A percentile compares a stretch with the other conserved stretches of the same genome.
phyloP scores from a whole-genome alignment of 2,888 invertebrate species.

The Torymus auratus region DNA sequence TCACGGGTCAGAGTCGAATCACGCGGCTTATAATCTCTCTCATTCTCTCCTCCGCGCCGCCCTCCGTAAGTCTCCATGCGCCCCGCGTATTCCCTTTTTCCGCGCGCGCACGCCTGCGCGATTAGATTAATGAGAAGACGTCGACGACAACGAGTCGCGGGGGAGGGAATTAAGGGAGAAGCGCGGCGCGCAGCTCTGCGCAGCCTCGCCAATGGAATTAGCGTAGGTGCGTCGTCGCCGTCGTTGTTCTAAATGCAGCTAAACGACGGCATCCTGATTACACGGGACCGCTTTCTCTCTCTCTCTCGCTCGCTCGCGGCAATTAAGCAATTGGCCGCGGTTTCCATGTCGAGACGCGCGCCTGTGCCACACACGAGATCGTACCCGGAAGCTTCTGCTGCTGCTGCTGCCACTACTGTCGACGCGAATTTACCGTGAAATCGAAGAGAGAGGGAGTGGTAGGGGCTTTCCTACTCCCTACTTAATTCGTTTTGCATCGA shows the following conservation, averaged over 20 bases:
- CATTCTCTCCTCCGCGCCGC: no score
- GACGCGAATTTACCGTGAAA: conserved; percentile 12
- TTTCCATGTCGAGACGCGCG: conserved; percentile 67
- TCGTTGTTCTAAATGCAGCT: conserved; percentile 66
- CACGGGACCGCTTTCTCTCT: conserved; percentile 57
- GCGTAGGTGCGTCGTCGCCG: conserved; percentile 68
- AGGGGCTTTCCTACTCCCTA: neutral
- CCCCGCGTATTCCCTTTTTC: conserved; percentile 13
- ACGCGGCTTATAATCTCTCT: neutral
- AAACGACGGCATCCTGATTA: conserved; percentile 76
- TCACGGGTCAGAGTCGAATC: conserved; percentile 17
- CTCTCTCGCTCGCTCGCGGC: conserved; percentile 61
- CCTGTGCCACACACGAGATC: no score
- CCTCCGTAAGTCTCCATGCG: no score
- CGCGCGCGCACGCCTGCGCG: neutral
- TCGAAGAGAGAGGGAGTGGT: neutral
- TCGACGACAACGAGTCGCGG: neutral
- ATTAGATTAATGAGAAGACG: conserved; percentile 32
- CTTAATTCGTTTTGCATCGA: conserved; percentile 31
- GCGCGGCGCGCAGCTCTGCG: neutral
- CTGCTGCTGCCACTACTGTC: neutral
- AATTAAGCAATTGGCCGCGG: conserved; percentile 75
- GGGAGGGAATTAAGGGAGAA: conserved; percentile 32
- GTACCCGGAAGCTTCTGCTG: no score
- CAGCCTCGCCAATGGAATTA: conserved; percentile 61